Base-by-base conservation (phyloP, 2,113 vertebrate genomes). In the Oxyruncus cristatus region DNA sequence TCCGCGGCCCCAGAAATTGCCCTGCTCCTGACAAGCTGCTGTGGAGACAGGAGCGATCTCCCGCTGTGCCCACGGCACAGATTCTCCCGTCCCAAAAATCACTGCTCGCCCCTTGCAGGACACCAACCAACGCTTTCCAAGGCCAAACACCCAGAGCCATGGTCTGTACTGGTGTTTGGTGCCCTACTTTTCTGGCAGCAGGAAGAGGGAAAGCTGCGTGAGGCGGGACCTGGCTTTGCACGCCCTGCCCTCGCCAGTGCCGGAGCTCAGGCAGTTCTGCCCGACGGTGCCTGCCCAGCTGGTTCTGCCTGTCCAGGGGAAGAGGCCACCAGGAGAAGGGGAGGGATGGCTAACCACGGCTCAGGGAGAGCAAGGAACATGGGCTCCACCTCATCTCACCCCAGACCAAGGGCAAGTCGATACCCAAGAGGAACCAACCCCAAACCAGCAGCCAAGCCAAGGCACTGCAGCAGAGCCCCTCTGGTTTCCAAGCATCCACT, bases 1-100 rank as follows among this genome's bases (percentile, higher is more conserved):
- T 28, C 37, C 2, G 2, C 0, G 0, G 26, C 49, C 46, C 73
- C 32, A 0, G 26, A 71, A 94, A 12, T 9, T 0, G 0, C 23
- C 8, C 35, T 1, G 4, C 32, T 78, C 32, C 70, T 28, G 14
- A 15, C 1, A 12, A 12, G n/a, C 30, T 0, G 2, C 59, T 15
- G 8, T 0, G 0, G 42, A 20, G 32, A 33, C 1, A 2, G 27
- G 20, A 39, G 19, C 9, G 10, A 56, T 47, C 41, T 68, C 44
- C 46, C 1, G 4, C 30, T 19, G 58, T 2, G 1, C 27, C 10
- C 0, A 28, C 0, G 0, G 30, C 47, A 58, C 1, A 2, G 62
- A 30, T 35, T 15, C 49, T 52, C 47, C 30, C 0, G 20, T 33
- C 50, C 55, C 4, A 1, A 58, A 79, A 79, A 66, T 26, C 41